Evolutionary conservation across 2,888 invertebrate genomes (phyloP).

Genomic region (Sericinus montela): DNA sequence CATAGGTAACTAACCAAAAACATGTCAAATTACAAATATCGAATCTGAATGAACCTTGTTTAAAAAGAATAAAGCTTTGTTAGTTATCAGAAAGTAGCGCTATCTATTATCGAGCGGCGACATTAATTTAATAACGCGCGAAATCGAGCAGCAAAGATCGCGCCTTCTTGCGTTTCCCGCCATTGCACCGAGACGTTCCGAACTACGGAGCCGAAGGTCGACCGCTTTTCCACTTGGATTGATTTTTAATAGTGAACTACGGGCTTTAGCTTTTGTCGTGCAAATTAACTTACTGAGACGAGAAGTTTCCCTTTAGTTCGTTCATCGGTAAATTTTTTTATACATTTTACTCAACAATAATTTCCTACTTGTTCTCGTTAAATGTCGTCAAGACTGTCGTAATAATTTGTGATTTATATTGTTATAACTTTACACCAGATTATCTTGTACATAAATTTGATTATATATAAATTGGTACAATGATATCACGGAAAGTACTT

Average conservation of each 20-base stretch:
- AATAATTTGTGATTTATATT: no score
- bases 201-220: constrained; percentile 58
- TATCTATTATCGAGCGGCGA: constrained; percentile 63
- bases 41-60: no score
- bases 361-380: neutral
- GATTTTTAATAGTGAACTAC: constrained; percentile 74
- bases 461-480: no score
- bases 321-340: constrained; percentile 33
- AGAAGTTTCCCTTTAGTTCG: constrained; percentile 48
- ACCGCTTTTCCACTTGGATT: constrained; percentile 65
- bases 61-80: no score
- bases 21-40: no score
- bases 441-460: no score
- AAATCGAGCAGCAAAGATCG: constrained; percentile 77
- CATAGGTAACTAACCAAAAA: no score
- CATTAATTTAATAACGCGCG: constrained; percentile 77
- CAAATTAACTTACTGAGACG: constrained; percentile 65
- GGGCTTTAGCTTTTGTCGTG: constrained; percentile 64
- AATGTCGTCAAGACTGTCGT: no score
- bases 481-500: no score
- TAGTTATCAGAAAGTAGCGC: constrained; percentile 71
- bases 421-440: no score
- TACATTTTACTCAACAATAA: constrained; percentile 2
- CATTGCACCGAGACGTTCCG: constrained; percentile 58
- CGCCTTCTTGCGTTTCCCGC: constrained; percentile 67